Evolutionary conservation across 2,113 vertebrate species (phyloP), one percentile per base, ranked within the genome.

Genomic region (Vireo altiloquus): DNA sequence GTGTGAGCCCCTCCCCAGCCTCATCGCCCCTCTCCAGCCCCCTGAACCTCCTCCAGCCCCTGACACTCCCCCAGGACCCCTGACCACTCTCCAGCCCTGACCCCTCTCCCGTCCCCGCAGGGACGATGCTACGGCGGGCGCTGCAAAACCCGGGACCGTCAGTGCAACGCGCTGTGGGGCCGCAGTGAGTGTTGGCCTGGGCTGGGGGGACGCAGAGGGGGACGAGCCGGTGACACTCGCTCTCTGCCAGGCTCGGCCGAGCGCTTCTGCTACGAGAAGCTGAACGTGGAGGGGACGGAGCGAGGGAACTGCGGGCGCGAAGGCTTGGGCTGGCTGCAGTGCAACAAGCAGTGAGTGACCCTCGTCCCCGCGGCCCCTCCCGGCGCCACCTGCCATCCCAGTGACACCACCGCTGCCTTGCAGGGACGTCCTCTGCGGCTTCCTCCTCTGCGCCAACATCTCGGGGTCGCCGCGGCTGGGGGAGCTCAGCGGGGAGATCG

Each of bases 201-300:
- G 47, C 2, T 3, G 7, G 18, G 66, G 24, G 44, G 25, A 6
- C 28, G 5, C n/a, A 0, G 7, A 7, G 15, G 53, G 2, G 31
- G 65, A 42, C 82, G 2, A 3, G 37, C 2, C 0, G 28, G 61
- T 92, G 92, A 86, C 71, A 19, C 8, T 12, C 2, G 0, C 13
- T 63, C 50, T 27, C 28, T 10, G 30, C 4, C 94, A 99, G 99
- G 85, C 90, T 98, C 99, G 6, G 99, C 99, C 0, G 99, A 99
- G 95, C 98, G 99, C 72, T 99, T 99, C 97, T 99, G 99, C 94
- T 99, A 99, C 4, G 99, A 99, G 98, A 99, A 99, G 93, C 98
- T 99, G 82, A 99, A 99, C 1, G 98, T 99, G 71, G 99, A 99
- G 97, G 99, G 99, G 66, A 99, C 99, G 0, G 99, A 99, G 94